These are phyloP conservation scores for Tokudaia tokunoshimensis DNA, from an alignment of 2,797 vertebrate genomes.

Conservation along the genomic window DNA sequence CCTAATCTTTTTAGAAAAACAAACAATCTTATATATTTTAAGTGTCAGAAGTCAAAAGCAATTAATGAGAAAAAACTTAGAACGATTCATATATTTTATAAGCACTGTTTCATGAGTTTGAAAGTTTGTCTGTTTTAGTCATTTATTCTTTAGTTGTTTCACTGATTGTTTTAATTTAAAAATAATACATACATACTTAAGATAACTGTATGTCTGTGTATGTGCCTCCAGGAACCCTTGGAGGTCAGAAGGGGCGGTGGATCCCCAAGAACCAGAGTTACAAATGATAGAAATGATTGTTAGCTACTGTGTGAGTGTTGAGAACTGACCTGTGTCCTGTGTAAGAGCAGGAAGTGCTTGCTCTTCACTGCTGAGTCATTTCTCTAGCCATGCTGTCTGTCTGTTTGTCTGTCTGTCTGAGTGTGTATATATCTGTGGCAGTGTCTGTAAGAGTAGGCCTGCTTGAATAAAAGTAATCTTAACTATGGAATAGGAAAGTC, in stretches of 20 bases:
- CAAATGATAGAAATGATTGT: background rate
- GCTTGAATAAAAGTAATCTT: constrained; percentile 50
- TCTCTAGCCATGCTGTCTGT: background rate
- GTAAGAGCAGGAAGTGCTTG: background rate
- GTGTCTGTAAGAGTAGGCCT: constrained; percentile 28
- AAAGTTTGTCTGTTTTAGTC: background rate
- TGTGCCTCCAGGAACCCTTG: background rate
- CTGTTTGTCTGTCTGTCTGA: background rate
- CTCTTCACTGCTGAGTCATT: background rate
- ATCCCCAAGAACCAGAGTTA: background rate
- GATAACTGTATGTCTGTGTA: background rate
- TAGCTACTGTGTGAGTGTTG: background rate
- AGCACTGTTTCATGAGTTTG: background rate
- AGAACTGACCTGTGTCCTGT: background rate
- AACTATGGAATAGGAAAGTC: constrained; percentile 33
- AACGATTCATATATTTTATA: constrained; percentile 10
- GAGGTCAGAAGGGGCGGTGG: background rate
- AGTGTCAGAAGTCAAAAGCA: constrained; percentile 30
- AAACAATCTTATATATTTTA: constrained; percentile 33
- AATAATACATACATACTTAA: background rate
- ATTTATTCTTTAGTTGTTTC: constrained; percentile 51
- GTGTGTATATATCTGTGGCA: background rate
- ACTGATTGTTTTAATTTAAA: constrained; percentile 62
- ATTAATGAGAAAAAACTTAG: constrained; percentile 41
- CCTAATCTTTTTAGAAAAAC: constrained; percentile 14